Conservation (phyloP, 2,797 vertebrate genomes). For the Microchirus variegatus region DNA sequence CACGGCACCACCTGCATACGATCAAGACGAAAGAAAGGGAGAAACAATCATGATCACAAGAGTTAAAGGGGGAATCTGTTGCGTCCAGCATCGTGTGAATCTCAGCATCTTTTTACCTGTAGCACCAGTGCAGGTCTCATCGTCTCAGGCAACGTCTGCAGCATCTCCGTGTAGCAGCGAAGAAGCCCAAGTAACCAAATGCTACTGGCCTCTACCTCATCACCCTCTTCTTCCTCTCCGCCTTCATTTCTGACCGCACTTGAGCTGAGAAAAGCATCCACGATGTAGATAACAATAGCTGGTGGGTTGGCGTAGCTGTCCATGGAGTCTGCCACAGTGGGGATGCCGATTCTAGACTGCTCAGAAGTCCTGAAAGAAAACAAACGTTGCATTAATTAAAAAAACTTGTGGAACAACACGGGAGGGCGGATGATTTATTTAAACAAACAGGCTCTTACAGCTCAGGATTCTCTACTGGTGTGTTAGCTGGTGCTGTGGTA, state of each 20-base stretch:
- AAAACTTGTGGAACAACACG: background rate
- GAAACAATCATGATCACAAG: background rate
- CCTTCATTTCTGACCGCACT: constrained; percentile 80
- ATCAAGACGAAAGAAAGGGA: background rate
- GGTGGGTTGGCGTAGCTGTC: constrained; percentile 91
- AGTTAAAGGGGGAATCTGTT: background rate
- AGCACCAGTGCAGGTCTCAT: constrained; percentile 92
- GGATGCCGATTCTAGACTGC: constrained; percentile 92
- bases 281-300: constrained; percentile 93
- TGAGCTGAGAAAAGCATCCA: constrained; percentile 93
- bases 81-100: background rate
- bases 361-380: constrained; percentile 68
- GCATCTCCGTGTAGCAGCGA: constrained; percentile 96
- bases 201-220: constrained; percentile 87
- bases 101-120: constrained; percentile 80
- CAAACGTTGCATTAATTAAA: background rate
- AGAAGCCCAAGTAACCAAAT: constrained; percentile 95
- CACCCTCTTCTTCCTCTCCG: constrained; percentile 86
- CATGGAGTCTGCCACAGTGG: constrained; percentile 87
- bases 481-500: constrained; percentile 66
- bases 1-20: constrained; percentile 90
- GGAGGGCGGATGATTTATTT: background rate
- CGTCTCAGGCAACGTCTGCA: constrained; percentile 89
- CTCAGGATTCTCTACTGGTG: constrained; percentile 74
- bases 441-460: constrained; percentile 60